Conservation (phyloP, 2,113 vertebrate genomes). For the Pithys albifrons region DNA sequence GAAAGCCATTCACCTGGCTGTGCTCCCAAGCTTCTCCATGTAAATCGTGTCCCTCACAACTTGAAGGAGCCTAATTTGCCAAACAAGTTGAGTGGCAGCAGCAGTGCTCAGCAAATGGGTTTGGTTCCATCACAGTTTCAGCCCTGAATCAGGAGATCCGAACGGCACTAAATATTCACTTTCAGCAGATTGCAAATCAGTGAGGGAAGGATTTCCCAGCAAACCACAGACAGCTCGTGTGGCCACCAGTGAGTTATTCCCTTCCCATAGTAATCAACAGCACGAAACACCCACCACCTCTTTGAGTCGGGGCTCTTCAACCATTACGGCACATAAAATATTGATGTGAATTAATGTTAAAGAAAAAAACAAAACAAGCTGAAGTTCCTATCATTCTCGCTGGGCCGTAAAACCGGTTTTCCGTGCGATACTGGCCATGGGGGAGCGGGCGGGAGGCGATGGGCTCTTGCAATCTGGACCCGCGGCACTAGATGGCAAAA, state of each 20-base stretch:
- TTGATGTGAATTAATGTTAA: not conserved
- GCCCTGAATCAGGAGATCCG: not conserved
- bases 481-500: conserved; percentile 77
- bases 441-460: not conserved
- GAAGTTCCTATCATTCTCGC: not conserved
- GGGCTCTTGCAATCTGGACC: conserved; percentile 50
- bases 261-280: not conserved
- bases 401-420: rapidly evolving
- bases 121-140: not conserved
- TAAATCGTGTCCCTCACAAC: not conserved
- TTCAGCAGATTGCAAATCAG: not conserved
- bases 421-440: not conserved
- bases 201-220: not conserved
- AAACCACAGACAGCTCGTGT: not conserved
- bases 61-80: not conserved
- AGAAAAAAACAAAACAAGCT: rapidly evolving
- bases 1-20: not conserved
- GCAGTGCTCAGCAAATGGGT: not conserved
- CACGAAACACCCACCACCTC: rapidly evolving
- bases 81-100: not conserved
- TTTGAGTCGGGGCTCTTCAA: not conserved
- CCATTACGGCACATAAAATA: not conserved
- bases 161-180: not conserved
- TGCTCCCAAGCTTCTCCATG: not conserved
- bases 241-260: not conserved